These are phyloP conservation scores for Pyrgilauda ruficollis DNA, from an alignment of 2,113 vertebrate species.

Conservation along the genomic window DNA sequence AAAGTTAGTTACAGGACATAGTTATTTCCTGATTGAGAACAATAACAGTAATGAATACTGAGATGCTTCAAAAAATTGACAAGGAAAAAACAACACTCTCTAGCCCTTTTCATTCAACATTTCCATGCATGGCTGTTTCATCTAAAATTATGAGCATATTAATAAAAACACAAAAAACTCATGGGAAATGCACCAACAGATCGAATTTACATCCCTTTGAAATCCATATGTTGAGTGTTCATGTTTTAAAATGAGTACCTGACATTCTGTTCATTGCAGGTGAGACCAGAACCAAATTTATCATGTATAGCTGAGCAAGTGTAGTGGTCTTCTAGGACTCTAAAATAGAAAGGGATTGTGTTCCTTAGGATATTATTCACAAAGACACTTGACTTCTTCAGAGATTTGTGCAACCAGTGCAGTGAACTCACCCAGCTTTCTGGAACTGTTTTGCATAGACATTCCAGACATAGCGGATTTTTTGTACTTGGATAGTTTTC, in stretches of 20 bases:
- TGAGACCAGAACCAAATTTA: constrained; percentile 76
- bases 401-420: neutral
- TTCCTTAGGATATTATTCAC: neutral
- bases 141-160: neutral
- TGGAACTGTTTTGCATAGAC: constrained; percentile 68
- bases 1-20: neutral
- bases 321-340: constrained; percentile 73
- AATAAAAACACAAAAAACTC: neutral
- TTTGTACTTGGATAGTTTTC: constrained; percentile 76
- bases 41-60: neutral
- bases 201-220: neutral
- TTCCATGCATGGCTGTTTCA: neutral
- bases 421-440: constrained; percentile 75
- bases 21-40: neutral
- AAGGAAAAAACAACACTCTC: neutral
- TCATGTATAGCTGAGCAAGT: constrained; percentile 73
- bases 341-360: constrained; percentile 43
- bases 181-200: neutral
- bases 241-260: constrained; percentile 60
- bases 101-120: neutral
- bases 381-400: neutral
- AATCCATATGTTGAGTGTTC: neutral
- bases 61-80: neutral
- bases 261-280: constrained; percentile 65
- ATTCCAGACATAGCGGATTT: constrained; percentile 79